These are phyloP conservation scores for Zelleria hepariella DNA, from an alignment of 2,888 invertebrate species.

Conservation along the genomic window DNA sequence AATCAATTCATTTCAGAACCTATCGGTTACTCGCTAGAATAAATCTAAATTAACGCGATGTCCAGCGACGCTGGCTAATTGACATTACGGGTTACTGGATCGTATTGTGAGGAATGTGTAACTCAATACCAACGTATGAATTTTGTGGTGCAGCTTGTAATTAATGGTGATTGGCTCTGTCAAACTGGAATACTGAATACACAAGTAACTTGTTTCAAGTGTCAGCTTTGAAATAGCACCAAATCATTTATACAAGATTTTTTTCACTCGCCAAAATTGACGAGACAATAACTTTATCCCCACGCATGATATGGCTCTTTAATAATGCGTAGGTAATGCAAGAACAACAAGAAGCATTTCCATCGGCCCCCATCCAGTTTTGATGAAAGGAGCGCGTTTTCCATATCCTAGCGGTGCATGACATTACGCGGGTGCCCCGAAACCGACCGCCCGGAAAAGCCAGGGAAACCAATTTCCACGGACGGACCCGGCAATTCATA, in stretches of 20 bases:
- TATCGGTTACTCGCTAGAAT: conserved; percentile 15
- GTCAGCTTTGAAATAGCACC: background rate
- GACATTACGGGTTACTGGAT: conserved; percentile 53
- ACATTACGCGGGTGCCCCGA: conserved; percentile 30
- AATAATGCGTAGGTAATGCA: conserved; percentile 31
- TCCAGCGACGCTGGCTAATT: conserved; percentile 39
- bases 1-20: conserved; percentile 5
- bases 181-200: background rate
- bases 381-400: conserved; percentile 18
- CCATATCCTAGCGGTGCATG: conserved; percentile 32
- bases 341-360: conserved; percentile 41
- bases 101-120: conserved; percentile 28
- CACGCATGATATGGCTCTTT: background rate
- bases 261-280: background rate
- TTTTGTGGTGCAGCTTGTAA: background rate
- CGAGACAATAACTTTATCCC: too few relatives aligned
- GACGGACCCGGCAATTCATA: conserved; percentile 2
- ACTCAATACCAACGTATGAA: conserved; percentile 27
- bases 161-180: background rate
- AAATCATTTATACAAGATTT: too few relatives aligned
- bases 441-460: conserved; percentile 35
- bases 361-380: conserved; percentile 25
- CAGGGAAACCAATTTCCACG: conserved; percentile 36
- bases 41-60: conserved; percentile 8
- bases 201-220: background rate